phyloP scores from a whole-genome alignment of 2,113 vertebrate genomes.

The Pseudorhombus dupliciocellatus region DNA sequence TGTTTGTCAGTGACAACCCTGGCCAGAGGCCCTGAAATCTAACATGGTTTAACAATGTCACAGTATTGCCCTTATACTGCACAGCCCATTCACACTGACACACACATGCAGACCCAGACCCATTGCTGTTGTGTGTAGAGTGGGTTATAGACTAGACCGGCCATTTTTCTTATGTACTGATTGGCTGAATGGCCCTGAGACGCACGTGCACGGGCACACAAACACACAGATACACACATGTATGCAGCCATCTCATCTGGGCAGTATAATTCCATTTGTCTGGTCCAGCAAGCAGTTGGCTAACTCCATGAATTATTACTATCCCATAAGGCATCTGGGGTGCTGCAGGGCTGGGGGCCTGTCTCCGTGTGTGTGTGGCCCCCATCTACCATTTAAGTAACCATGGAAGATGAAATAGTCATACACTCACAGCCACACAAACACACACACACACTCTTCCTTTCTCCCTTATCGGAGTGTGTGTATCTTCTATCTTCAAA shows the following conservation, averaged over 20 bases:
- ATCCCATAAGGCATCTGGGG: slow-evolving; percentile 76
- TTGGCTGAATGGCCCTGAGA: slow-evolving; percentile 56
- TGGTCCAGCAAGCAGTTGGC: slow-evolving; percentile 83
- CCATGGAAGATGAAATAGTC: slow-evolving; percentile 93
- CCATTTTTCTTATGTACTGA: slow-evolving; percentile 61
- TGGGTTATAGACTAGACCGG: slow-evolving; percentile 57
- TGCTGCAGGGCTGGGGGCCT: slow-evolving; percentile 44
- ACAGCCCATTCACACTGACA: slow-evolving; percentile 31
- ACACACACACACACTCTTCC: slow-evolving; percentile 53
- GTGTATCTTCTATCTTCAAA: slow-evolving; percentile 85
- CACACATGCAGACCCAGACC: background rate
- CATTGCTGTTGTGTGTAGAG: slow-evolving; percentile 19
- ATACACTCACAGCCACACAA: slow-evolving; percentile 54
- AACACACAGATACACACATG: slow-evolving; percentile 48
- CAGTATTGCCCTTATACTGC: slow-evolving; percentile 50
- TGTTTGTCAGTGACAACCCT: slow-evolving; percentile 45
- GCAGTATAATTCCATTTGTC: slow-evolving; percentile 82
- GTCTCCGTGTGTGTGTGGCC: slow-evolving; percentile 81
- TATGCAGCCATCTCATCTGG: slow-evolving; percentile 80
- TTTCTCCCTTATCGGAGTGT: slow-evolving; percentile 77
- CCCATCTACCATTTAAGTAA: slow-evolving; percentile 90
- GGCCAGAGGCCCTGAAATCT: slow-evolving; percentile 59
- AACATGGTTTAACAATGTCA: slow-evolving; percentile 72
- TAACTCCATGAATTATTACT: slow-evolving; percentile 92
- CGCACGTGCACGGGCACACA: slow-evolving; percentile 39